Conservation (phyloP, 2,888 invertebrate species). For the Ditula angustiorana region DNA sequence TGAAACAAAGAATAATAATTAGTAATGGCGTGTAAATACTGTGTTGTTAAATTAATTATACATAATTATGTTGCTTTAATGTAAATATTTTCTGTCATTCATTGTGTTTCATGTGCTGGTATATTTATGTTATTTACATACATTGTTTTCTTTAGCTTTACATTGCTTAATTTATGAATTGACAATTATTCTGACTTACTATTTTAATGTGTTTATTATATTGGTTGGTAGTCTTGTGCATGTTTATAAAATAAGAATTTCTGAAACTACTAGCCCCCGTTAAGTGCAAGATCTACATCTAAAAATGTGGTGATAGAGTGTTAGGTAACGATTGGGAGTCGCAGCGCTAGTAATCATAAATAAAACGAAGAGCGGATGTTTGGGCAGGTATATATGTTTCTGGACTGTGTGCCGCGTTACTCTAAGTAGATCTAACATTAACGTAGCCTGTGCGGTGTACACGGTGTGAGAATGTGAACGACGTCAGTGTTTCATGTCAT, state of each 20-base stretch:
- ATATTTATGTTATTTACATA: slow-evolving; percentile 64
- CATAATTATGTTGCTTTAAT: slow-evolving; percentile 74
- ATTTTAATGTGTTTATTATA: slow-evolving; percentile 35
- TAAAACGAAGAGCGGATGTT: slow-evolving; percentile 8
- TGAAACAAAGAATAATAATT: slow-evolving; percentile 65
- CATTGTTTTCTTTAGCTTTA: slow-evolving; percentile 64
- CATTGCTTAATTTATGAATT: slow-evolving; percentile 59
- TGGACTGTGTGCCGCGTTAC: background rate
- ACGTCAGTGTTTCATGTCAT: slow-evolving; percentile 60
- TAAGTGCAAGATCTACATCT: slow-evolving; percentile 36
- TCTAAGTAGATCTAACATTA: background rate
- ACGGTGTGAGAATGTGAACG: slow-evolving; percentile 49
- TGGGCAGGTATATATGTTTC: background rate
- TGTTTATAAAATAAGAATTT: slow-evolving; percentile 46
- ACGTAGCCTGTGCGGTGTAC: slow-evolving; percentile 32
- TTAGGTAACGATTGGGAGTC: slow-evolving; percentile 9
- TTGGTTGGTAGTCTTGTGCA: slow-evolving; percentile 41
- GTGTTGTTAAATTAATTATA: slow-evolving; percentile 83
- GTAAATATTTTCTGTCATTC: slow-evolving; percentile 80
- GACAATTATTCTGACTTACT: slow-evolving; percentile 50
- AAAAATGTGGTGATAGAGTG: slow-evolving; percentile 11
- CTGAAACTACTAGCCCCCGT: slow-evolving; percentile 46
- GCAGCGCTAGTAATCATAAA: slow-evolving; percentile 11
- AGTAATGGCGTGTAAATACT: slow-evolving; percentile 73
- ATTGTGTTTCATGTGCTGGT: slow-evolving; percentile 71